Evolutionary conservation across 1,140 invertebrate genomes (phyloP), one percentile per base, ranked within the genome.

Genomic region (Triops cancriformis): DNA sequence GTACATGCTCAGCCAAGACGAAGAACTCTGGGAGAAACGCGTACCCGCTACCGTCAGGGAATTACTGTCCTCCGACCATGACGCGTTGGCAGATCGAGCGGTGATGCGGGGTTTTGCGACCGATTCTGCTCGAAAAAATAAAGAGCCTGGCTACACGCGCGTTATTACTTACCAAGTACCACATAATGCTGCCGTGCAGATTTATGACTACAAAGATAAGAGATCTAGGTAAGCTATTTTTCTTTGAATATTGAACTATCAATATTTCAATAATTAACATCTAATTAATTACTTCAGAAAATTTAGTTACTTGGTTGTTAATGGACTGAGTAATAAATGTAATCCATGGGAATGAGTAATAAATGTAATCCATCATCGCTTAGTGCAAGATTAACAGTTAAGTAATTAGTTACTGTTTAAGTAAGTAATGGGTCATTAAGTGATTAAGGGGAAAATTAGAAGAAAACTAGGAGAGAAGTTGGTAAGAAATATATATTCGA

Each of bases 1-100:
- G 1, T 88, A 88, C 80, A 88, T 88, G 86, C 79, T 88, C 14
- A 87, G 82, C 43, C 85, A 87, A 80, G 86, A 88, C 83, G 87
- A 88, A 81, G 87, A 88, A 81, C 79, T 88, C 4, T 88, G 86
- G 86, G 80, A 82, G 5, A 88, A 88, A 78, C 82, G 85, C 37
- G 80, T 88, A 23, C 84, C 86, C 6, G 28, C 82, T 27, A 82
- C 82, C 14, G 85, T 88, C 6, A 84, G 86, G 79, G 79, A 81
- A n/a, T 82, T 87, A 0, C 76, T 87, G 6, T 76, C 79, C 9
- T 64, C 79, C 26, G 82, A 81, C 11, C 82, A 82, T 72, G 87
- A 87, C 77, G 84, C 86, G 23, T 73, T 86, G 51, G 85, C 85
- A 78, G 86, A 87, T 79, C 77, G 86, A 28, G 80, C 82, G 43